phyloP scores from a whole-genome alignment of 2,888 invertebrate genomes.

The Apeira syringaria region DNA sequence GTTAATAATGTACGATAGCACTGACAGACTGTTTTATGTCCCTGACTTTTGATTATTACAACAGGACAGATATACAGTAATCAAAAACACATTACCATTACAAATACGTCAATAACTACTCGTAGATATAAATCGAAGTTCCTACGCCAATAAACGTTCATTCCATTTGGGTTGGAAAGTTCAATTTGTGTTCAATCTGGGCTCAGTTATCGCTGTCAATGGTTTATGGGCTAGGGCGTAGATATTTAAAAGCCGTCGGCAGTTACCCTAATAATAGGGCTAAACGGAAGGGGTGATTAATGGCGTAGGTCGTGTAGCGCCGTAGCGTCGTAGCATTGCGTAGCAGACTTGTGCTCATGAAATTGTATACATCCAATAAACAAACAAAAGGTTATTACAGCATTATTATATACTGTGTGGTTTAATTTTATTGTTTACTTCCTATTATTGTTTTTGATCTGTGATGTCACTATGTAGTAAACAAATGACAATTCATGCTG shows the following conservation, averaged over 20 bases:
- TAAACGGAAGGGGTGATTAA: conserved; percentile 54
- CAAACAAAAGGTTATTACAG: no score
- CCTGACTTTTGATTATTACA: no score
- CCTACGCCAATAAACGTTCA: conserved; percentile 12
- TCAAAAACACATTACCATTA: not conserved
- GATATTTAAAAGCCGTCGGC: conserved; percentile 61
- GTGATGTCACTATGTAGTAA: no score
- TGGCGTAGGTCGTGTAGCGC: conserved; percentile 25
- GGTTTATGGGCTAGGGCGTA: conserved; percentile 40
- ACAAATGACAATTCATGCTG: no score
- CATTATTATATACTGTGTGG: no score
- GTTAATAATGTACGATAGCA: no score
- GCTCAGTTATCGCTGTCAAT: conserved; percentile 41
- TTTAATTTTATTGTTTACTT: no score
- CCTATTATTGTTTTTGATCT: no score
- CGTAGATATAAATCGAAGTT: conserved; percentile 9
- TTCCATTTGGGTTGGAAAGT: conserved; percentile 31
- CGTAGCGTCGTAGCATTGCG: conserved; percentile 21
- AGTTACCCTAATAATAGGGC: conserved; percentile 57
- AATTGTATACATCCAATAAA: no score
- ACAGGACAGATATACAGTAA: not conserved
- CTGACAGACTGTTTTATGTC: no score
- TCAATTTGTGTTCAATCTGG: conserved; percentile 42
- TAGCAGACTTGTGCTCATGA: conserved; percentile 15
- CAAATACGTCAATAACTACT: not conserved